A percentile compares a stretch with the other conserved stretches of the same genome.
These are phyloP conservation scores for Myioborus miniatus DNA, from an alignment of 2,797 vertebrate genomes.

Conservation along the genomic window DNA sequence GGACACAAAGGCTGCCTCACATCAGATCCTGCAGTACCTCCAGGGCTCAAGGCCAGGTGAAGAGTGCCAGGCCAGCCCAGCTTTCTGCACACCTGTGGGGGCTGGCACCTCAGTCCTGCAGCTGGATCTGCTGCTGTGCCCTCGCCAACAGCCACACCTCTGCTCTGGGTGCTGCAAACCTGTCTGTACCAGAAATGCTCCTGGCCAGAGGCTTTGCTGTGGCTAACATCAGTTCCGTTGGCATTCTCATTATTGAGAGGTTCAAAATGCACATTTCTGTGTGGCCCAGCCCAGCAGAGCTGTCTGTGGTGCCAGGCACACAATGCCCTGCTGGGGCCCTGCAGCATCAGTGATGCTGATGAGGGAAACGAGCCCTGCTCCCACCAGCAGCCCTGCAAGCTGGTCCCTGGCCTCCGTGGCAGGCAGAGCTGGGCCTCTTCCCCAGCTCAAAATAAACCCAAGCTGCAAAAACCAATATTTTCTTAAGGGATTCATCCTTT, in stretches of 20 bases:
- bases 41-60: background rate
- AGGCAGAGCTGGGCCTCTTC: background rate
- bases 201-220: background rate
- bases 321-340: accelerated
- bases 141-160: background rate
- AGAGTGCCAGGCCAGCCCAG: background rate
- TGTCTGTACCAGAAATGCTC: accelerated
- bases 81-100: background rate
- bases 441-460: background rate
- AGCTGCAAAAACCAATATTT: conserved; percentile 28
- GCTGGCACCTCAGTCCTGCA: background rate
- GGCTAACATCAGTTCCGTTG: background rate
- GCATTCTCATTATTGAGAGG: background rate
- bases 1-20: background rate
- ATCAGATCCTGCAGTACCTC: background rate
- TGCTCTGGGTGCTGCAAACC: background rate
- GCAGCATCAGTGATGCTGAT: background rate
- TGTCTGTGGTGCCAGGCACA: background rate
- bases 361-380: background rate
- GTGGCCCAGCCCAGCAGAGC: background rate
- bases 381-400: background rate
- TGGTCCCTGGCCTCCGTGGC: background rate
- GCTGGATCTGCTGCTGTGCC: background rate
- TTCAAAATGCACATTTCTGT: background rate
- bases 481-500: conserved; percentile 30